A percentile compares a stretch with the other conserved stretches of the same genome.
Evolutionary conservation across 2,888 invertebrate genomes (phyloP).

Genomic region (Chaetoderma sp.): DNA sequence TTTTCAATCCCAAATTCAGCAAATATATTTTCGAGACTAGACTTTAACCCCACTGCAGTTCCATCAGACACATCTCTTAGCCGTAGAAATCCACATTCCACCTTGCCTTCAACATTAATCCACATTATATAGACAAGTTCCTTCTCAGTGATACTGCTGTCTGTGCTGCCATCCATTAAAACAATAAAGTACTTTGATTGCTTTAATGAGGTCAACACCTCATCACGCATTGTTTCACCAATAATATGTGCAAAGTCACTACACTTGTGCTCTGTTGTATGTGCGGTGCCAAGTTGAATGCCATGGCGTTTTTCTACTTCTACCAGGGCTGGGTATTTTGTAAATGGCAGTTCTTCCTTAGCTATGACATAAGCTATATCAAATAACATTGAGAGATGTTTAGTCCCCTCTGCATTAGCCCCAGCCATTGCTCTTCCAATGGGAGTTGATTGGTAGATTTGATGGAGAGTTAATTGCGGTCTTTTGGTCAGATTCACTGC

Average conservation of each 20-base stretch:
- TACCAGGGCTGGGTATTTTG: background rate
- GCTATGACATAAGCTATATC: slow-evolving; percentile 1
- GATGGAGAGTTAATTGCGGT: too few relatives aligned
- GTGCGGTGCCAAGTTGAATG: background rate
- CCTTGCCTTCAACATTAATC: too few relatives aligned
- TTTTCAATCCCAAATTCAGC: too few relatives aligned
- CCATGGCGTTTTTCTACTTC: slow-evolving; percentile 1
- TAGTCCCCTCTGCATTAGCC: too few relatives aligned
- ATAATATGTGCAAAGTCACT: background rate
- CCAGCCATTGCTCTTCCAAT: too few relatives aligned
- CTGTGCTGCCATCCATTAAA: background rate
- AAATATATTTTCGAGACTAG: too few relatives aligned
- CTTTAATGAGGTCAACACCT: background rate
- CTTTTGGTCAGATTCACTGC: too few relatives aligned
- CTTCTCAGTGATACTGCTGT: background rate
- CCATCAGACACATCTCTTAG: too few relatives aligned
- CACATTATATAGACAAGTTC: background rate
- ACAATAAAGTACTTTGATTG: background rate
- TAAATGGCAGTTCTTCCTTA: background rate
- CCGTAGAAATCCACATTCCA: too few relatives aligned
- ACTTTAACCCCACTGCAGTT: too few relatives aligned
- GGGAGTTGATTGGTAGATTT: too few relatives aligned
- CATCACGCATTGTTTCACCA: background rate
- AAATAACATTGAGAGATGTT: background rate
- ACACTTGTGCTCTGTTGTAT: slow-evolving; percentile 1